These are phyloP conservation scores for Acanthosepion pharaonis DNA, from an alignment of 2,888 invertebrate genomes.

Conservation along the genomic window DNA sequence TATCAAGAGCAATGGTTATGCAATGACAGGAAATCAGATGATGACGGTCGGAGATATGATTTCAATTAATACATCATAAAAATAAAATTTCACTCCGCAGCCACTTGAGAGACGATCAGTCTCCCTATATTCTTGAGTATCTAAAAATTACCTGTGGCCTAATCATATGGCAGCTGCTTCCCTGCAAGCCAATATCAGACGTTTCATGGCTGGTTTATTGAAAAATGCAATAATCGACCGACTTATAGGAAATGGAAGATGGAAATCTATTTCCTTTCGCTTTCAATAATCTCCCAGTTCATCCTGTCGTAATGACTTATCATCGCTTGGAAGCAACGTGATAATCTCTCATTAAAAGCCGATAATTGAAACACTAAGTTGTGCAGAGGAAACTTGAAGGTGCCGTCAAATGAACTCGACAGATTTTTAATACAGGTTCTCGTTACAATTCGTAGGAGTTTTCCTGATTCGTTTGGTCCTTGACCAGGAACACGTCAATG, in stretches of 20 bases:
- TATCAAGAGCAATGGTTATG: background rate
- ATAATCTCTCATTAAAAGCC: background rate
- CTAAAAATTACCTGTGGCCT: constrained; percentile 18
- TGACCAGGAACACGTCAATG: background rate
- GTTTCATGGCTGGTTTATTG: constrained; percentile 33
- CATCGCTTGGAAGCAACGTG: background rate
- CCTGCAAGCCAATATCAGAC: background rate
- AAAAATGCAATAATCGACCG: constrained; percentile 22
- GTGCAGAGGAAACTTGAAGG: background rate
- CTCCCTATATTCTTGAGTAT: background rate
- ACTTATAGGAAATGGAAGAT: constrained; percentile 33
- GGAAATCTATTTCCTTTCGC: constrained; percentile 21
- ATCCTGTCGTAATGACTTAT: constrained; percentile 20
- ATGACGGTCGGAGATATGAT: background rate
- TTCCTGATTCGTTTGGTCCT: background rate
- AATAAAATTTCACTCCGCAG: background rate
- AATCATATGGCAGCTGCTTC: constrained; percentile 13
- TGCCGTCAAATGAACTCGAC: background rate
- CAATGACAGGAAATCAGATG: background rate
- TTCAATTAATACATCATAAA: constrained; percentile 9
- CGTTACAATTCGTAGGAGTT: background rate
- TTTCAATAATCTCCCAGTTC: background rate
- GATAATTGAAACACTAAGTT: constrained; percentile 12
- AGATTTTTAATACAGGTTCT: background rate
- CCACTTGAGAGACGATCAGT: background rate